Base-by-base conservation (phyloP, 2,113 vertebrate genomes). In the Stigmatopora nigra region DNA sequence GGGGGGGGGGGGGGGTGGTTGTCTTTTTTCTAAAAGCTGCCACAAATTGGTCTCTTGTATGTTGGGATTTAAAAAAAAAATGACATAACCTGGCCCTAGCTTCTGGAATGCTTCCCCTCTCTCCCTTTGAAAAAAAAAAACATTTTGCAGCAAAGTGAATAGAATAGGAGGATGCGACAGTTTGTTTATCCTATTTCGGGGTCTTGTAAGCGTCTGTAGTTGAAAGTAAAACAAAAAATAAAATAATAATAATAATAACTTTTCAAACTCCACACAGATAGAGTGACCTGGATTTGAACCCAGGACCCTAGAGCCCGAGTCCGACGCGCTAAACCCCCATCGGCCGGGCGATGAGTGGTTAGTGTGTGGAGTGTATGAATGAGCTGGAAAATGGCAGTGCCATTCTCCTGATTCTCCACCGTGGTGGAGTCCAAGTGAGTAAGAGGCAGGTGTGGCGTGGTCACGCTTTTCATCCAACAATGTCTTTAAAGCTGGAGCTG, bases 401-500 rank as follows among this genome's bases (percentile, higher is more conserved):
- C n/a, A n/a, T n/a, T n/a, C n/a, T n/a, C n/a, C n/a, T n/a, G n/a
- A n/a, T n/a, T n/a, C n/a, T n/a, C n/a, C n/a, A n/a, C n/a, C n/a
- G n/a, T n/a, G n/a, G n/a, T n/a, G n/a, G n/a, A n/a, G 25, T 31
- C 25, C 2, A 31, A 31, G 25, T 36, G 31, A 45, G 44, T 49
- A 35, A 44, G 41, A 13, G 15, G 2, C 16, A 22, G 47, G 51
- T 36, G 60, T 55, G 19, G 16, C 51, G 13, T n/a, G n/a, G n/a
- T 20, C 51, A 53, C 25, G 36, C 53, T 64, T 64, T 67, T 77
- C 56, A 75, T 62, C 53, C 79, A 75, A 78, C 75, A 83, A 77
- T 60, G 38, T 36, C 70, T 74, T 82, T 76, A 65, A 68, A 68
- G 67, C 61, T 72, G n/a, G 76, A 65, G 74, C 65, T 80, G 81